These are phyloP conservation scores for Drosophila jambulina DNA, from an alignment of 1,140 invertebrate genomes.

Conservation along the genomic window DNA sequence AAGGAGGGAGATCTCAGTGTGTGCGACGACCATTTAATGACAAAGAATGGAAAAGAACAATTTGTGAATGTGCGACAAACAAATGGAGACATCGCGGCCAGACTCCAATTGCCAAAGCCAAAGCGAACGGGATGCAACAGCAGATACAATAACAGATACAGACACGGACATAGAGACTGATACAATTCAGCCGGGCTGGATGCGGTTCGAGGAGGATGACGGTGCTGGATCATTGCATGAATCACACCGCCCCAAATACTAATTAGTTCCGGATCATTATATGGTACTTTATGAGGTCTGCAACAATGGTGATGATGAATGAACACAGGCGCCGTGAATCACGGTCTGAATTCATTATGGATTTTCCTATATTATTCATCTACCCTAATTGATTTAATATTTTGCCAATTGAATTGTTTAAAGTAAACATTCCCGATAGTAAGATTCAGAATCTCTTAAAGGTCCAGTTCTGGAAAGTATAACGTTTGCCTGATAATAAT, in stretches of 20 bases:
- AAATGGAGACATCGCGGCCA: conserved; percentile 80
- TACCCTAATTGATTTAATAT: neutral
- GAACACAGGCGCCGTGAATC: neutral
- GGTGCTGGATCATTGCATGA: conserved; percentile 1
- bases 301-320: neutral
- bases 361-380: neutral
- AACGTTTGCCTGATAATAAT: neutral
- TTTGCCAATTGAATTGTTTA: neutral
- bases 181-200: neutral
- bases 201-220: neutral
- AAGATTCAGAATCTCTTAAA: neutral
- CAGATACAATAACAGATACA: conserved; percentile 16
- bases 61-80: conserved; percentile 81
- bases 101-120: conserved; percentile 72
- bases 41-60: conserved; percentile 80
- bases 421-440: neutral
- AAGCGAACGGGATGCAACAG: conserved; percentile 31
- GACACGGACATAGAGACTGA: neutral
- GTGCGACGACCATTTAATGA: conserved; percentile 69
- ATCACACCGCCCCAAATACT: conserved; percentile 9
- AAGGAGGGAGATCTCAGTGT: conserved; percentile 3
- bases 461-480: neutral
- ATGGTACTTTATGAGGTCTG: conserved; percentile 2
- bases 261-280: conserved; percentile 21
- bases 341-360: neutral